Percentiles rank a stretch among this genome's conserved stretches.
Conservation (phyloP, 2,113 vertebrate genomes). For the Nesogale talazaci region DNA sequence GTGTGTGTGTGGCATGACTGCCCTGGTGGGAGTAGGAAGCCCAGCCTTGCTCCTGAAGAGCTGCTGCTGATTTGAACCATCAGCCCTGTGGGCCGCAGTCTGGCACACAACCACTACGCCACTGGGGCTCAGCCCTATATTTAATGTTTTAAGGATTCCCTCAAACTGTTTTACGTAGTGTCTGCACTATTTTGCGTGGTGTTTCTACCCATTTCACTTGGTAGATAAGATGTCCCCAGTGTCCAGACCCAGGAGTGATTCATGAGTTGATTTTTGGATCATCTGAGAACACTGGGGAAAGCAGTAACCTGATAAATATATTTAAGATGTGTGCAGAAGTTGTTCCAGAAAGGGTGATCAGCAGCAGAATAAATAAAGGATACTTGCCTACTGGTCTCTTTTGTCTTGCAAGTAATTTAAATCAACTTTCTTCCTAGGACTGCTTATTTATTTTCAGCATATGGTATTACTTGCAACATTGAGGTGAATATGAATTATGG, state of each 20-base stretch:
- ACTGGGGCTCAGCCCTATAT: too few relatives aligned
- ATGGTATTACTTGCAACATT: neutral
- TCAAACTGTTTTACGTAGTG: neutral
- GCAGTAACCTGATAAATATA: accelerated
- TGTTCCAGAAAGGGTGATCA: neutral
- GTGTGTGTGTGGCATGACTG: too few relatives aligned
- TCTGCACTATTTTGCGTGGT: neutral
- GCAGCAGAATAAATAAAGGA: neutral
- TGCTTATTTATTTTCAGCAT: neutral
- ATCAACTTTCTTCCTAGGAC: neutral
- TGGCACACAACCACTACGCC: too few relatives aligned
- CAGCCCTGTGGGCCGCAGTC: too few relatives aligned
- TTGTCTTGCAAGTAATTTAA: neutral
- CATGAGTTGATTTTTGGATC: accelerated
- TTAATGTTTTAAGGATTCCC: neutral
- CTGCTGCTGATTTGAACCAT: too few relatives aligned
- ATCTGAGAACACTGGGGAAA: neutral
- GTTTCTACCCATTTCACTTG: conserved; percentile 67
- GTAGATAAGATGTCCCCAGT: neutral
- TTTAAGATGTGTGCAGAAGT: neutral
- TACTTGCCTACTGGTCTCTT: neutral
- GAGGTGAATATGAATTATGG: neutral
- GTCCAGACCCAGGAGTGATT: neutral
- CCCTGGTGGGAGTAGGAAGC: too few relatives aligned
- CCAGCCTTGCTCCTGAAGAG: too few relatives aligned